Evolutionary conservation across 1,140 invertebrate species (phyloP), one percentile per base, ranked within the genome.

Genomic region (Microplitis mediator): DNA sequence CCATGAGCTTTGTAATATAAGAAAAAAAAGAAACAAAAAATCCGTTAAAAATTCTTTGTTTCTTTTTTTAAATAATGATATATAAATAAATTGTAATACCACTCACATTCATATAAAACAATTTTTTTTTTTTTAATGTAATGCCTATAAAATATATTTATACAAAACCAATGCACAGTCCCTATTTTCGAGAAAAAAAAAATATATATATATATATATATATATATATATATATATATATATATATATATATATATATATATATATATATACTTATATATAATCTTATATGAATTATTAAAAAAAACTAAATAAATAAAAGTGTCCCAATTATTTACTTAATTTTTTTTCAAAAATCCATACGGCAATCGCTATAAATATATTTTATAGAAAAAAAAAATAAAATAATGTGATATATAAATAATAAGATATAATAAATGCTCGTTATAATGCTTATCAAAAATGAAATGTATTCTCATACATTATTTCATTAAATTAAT

Each of bases 401-500:
- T 76, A 74, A 71, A 80, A 81, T 77, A 23, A 80, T 81, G 80
- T 81, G 80, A 81, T 81, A 81, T 68, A 72, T 81, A 81, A 79
- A 76, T 80, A 78, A 78, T 81, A 81, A 81, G 80, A 78, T 78
- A 81, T 75, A 79, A 72, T 72, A 72, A 78, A 75, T 76, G 79
- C 75, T 78, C 60, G 52, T 66, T 70, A 61, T 76, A 79, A 76
- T 79, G 75, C 75, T 79, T 81, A 78, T 68, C 74, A 77, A 74
- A 80, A 76, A 78, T 23, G 78, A 81, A 3, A 79, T 81, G 80
- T 80, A 81, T 81, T 81, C 80, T 81, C 77, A 50, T 80, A 80
- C 77, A 81, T 80, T 75, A 75, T 80, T 81, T 81, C 78, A 81
- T 81, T 81, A 81, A 81, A 81, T 78, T 74, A 79, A 81, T 79